Evolutionary conservation across 1,140 invertebrate genomes (phyloP).

Genomic region (Schlechtendalia chinensis): DNA sequence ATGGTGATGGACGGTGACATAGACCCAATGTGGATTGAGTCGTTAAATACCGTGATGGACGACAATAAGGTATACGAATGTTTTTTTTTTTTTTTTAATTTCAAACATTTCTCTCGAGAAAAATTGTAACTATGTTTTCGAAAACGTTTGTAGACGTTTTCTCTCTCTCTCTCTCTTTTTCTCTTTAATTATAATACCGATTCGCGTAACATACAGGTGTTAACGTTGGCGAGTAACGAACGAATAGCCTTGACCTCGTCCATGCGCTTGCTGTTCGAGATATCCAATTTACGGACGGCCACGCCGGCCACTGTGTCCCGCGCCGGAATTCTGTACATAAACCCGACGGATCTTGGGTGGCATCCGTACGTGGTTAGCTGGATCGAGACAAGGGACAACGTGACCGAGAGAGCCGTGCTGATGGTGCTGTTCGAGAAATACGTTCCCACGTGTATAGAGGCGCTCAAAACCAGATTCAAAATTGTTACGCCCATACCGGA

Average conservation of each 20-base stretch:
- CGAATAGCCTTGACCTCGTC: slow-evolving; percentile 84
- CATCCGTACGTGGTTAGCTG: slow-evolving; percentile 92
- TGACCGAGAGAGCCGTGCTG: slow-evolving; percentile 74
- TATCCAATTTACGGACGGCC: slow-evolving; percentile 86
- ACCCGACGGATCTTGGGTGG: slow-evolving; percentile 92
- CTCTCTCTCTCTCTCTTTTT: no score
- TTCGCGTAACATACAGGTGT: slow-evolving; percentile 59
- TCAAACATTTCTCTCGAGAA: no score
- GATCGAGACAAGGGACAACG: slow-evolving; percentile 77
- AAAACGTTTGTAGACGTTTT: no score
- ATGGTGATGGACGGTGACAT: slow-evolving; percentile 95
- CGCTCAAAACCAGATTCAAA: slow-evolving; percentile 76
- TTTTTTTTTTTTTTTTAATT: no score
- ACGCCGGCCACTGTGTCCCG: slow-evolving; percentile 94
- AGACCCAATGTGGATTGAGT: slow-evolving; percentile 97
- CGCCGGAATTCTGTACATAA: slow-evolving; percentile 86
- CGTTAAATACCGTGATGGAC: slow-evolving; percentile 84
- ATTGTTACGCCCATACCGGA: slow-evolving; percentile 89
- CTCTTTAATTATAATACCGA: no score
- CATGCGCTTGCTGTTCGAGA: slow-evolving; percentile 93
- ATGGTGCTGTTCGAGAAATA: slow-evolving; percentile 93
- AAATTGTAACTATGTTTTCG: no score
- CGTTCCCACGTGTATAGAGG: slow-evolving; percentile 79
- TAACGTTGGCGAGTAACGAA: slow-evolving; percentile 91
- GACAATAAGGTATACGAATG: slow-evolving; percentile 76